Evolutionary conservation across 92 coral and sea anemone species (phyloP).

Genomic region (Ricordea florida): DNA sequence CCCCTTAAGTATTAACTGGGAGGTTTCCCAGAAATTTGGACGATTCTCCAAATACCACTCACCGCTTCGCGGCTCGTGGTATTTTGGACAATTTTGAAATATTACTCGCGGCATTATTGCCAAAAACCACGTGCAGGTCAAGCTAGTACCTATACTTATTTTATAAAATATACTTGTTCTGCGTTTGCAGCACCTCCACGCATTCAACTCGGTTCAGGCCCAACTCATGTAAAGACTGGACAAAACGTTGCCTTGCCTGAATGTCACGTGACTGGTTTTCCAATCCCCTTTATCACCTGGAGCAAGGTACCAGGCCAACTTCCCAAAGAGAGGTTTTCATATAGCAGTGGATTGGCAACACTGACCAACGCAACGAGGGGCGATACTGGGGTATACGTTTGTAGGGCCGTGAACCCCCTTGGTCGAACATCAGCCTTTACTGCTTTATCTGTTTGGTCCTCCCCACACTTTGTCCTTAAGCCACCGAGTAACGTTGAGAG

Average conservation of each 20-base stretch:
- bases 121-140: no score
- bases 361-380: neutral
- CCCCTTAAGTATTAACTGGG: no score
- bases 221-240: constrained; percentile 3
- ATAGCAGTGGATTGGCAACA: neutral
- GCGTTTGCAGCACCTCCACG: constrained; percentile 5
- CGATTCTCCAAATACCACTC: no score
- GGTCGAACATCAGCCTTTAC: neutral
- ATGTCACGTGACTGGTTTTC: constrained; percentile 30
- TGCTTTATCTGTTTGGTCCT: neutral
- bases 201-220: constrained; percentile 4
- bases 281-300: neutral
- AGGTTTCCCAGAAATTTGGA: no score
- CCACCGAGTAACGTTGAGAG: neutral
- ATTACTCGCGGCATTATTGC: no score
- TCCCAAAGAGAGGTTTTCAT: neutral
- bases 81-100: no score
- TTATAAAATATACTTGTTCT: neutral
- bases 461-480: neutral
- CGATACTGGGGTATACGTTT: constrained; percentile 4
- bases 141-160: no score
- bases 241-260: neutral
- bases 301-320: neutral
- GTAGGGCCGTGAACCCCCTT: neutral
- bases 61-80: no score